Base-by-base conservation (phyloP, 1,140 invertebrate species). In the Drosophila setifemur region DNA sequence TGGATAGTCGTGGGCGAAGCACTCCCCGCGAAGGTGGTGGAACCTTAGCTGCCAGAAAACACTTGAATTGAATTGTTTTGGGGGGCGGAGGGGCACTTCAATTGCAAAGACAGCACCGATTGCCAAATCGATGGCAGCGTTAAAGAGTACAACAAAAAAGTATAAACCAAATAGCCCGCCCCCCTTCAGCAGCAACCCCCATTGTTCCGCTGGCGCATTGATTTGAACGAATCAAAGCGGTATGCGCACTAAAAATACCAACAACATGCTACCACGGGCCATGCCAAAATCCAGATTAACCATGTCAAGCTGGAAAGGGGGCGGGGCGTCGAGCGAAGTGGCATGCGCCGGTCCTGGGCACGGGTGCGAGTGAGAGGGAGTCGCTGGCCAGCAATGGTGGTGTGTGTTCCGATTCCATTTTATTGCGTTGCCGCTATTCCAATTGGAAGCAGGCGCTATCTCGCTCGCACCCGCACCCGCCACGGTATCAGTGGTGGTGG, bases 221-320 rank as follows among this genome's bases (percentile, higher is more conserved):
- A 85, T 85, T 85, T 85, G 81, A 86, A 85, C 79, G 79, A 85
- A 85, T 85, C 79, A 85, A 85, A 85, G 79, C 79, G 79, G 81
- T 85, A 85, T 75, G 79, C 79, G 79, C 79, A 85, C 79, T 85
- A 86, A 85, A 83, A 86, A 85, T 86, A 85, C 81, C 79, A 85
- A 85, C 81, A 79, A 75, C 72, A 81, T 74, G 54, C 64, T 57
- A 81, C 60, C 58, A 53, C 55, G 19, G 29, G 66, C 50, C 63
- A 55, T 55, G 39, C 53, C 54, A 75, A 72, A 61, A 75, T 70
- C 71, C 79, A 85, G 79, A 85, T 79, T 75, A 79, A 74, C 58
- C 81, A 35, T 63, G 60, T 79, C 81, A 39, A 44, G 43, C 81
- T 85, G 79, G 74, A 85, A 86, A 50, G 64, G 23, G 61, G 81